Evolutionary conservation across 1,140 invertebrate genomes (phyloP), one percentile per base, ranked within the genome.

Genomic region (Lepidotrigona ventralis): DNA sequence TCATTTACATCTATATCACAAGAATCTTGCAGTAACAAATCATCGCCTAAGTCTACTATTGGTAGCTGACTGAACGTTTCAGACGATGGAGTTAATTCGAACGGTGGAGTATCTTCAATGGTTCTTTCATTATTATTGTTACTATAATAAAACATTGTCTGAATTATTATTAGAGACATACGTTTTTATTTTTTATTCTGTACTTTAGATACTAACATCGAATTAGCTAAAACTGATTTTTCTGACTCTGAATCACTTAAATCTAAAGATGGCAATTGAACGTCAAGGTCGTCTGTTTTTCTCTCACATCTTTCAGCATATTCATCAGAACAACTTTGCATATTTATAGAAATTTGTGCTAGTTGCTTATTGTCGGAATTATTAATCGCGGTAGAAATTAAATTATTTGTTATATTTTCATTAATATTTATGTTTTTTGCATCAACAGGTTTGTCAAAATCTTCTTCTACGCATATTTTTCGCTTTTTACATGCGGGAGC

Each of bases 41-140:
- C 93, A 73, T 93, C 90, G 19, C 93, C 93, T 21, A 94, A 83
- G 88, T 94, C 88, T 74, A 93, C 92, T 51, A 85, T n/a, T 71
- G 93, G 93, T 56, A 93, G 83, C 81, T 93, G 92, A 81, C 90
- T 93, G 19, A 92, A 58, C 4, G 83, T 89, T 88, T 92, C 90
- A 79, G 1, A 19, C 9, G 46, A 3, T n/a, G 29, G 69, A 4
- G 51, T 56, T 39, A 79, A 19, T 54, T 83, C 68, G 19, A 83
- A 73, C 14, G 56, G 82, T 17, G 76, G 69, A 21, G 33, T 79
- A 66, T 79, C 77, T 0, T 78, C 74, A 0, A 17, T n/a, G 8
- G 56, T 56, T 64, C 82, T 68, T 29, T 74, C 69, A 4, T 17
- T 1, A 21, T 19, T 66, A 79, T 53, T 11, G 19, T 71, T 58